Base-by-base conservation (phyloP, 2,797 vertebrate species). In the Siniperca scherzeri region DNA sequence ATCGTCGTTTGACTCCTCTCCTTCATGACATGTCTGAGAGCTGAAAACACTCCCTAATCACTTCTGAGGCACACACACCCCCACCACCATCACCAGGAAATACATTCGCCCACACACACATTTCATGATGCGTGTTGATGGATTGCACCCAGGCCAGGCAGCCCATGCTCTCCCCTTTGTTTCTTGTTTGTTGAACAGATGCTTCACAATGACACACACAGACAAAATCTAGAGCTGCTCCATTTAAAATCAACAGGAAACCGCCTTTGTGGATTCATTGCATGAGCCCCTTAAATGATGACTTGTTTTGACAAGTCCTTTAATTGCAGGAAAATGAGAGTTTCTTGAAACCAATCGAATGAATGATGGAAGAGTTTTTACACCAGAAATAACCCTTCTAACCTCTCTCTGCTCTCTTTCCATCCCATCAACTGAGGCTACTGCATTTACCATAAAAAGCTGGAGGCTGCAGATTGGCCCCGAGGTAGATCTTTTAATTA, bases 11-110 rank as follows among this genome's bases (percentile, higher is more conserved):
- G 85, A 91, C 87, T 90, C 67, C 70, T 71, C 85, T 89, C 68
- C 86, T 89, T 81, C 68, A 59, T 89, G 87, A 91, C 88, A 88
- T 57, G 46, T 90, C 70, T 89, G 70, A 83, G 87, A 88, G 83
- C 70, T 69, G 70, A 82, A 91, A 91, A 87, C 85, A 81, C 81
- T 86, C 79, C 70, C 81, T 89, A 89, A 91, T 93, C 88, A 91
- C 87, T 88, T 88, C 75, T 75, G 88, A 80, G 74, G 30, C 65
- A 14, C 73, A 65, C 59, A 30, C 52, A 55, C 46, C 59, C 13
- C 68, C 70, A 50, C 74, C 70, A 46, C 74, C 22, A 12, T 59
- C 78, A 50, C 56, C 19, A 40, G 46, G 19, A 84, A 44, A 62
- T 56, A 38, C 66, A 73, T 60, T 17, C 72, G 30, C 38, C 55